Evolutionary conservation across 2,888 invertebrate species (phyloP).

Genomic region (Congeria kusceri): DNA sequence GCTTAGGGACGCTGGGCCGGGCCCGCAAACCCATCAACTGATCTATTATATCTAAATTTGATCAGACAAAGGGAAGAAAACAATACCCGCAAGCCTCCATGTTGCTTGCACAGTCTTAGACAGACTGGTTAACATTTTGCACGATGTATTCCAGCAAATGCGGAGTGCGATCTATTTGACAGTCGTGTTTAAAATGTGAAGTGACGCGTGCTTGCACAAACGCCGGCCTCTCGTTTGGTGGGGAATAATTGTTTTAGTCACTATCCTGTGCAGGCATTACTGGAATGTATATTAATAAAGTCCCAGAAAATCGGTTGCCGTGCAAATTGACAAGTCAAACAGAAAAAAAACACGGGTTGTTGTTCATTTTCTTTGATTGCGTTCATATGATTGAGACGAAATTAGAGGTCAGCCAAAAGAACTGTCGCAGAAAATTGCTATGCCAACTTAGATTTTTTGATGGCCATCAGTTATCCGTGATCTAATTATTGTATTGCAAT

Average conservation of each 20-base stretch:
- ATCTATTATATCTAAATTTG: constrained; percentile 65
- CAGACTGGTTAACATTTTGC: constrained; percentile 52
- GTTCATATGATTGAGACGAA: constrained; percentile 36
- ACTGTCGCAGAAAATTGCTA: constrained; percentile 41
- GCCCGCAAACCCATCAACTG: constrained; percentile 36
- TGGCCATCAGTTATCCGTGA: constrained; percentile 2
- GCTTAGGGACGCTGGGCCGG: neutral
- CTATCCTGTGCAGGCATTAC: constrained; percentile 59
- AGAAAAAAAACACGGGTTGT: constrained; percentile 49
- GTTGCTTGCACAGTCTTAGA: constrained; percentile 41
- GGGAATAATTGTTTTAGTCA: constrained; percentile 60
- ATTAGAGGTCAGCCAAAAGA: constrained; percentile 28
- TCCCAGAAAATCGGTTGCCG: constrained; percentile 26
- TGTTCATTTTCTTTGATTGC: constrained; percentile 44
- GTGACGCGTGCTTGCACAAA: constrained; percentile 62
- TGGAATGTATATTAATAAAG: constrained; percentile 65
- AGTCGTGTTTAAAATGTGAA: constrained; percentile 57
- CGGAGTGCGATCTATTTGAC: constrained; percentile 63
- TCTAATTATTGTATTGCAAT: constrained; percentile 3
- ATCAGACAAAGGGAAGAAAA: constrained; percentile 63
- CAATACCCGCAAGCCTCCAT: constrained; percentile 56
- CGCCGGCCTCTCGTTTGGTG: constrained; percentile 40
- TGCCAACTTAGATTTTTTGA: constrained; percentile 21
- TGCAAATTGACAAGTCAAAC: constrained; percentile 50
- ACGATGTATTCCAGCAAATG: constrained; percentile 33